Evolutionary conservation across 2,797 vertebrate species (phyloP), one percentile per base, ranked within the genome.

Genomic region (Telmatherina bonti): DNA sequence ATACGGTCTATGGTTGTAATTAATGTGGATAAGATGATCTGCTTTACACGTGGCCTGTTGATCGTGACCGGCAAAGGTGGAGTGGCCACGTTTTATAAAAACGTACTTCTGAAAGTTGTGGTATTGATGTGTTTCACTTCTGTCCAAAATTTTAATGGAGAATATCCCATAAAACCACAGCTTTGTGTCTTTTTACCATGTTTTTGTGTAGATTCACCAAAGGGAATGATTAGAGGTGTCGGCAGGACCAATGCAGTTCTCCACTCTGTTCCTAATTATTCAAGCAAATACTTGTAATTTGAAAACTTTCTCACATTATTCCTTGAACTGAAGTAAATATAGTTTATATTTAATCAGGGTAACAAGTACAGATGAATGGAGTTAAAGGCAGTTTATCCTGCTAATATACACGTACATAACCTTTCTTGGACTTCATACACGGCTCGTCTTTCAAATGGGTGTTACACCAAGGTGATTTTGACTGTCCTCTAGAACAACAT

Each of bases 401-500:
- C 53, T 31, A 31, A n/a, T 20, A 33, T 18, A 30, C 9, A 55
- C 13, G 5, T 26, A 36, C 2, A 8, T 70, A 30, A 54, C 16
- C 11, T 59, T 47, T 9, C 20, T 27, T 12, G 30, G 62, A 41
- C 22, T 49, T 6, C 26, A 49, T 8, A 49, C 57, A 35, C 58
- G 56, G 47, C 49, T 20, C 49, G 2, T 27, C 63, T 36, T 58
- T 15, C 15, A 24, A 38, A 57, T 53, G 35, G 7, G 16, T 33
- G 16, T 63, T 15, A 3, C 24, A n/a, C 13, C 41, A 35, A 43
- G 53, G 29, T 31, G 38, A 58, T 45, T 4, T 74, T 29, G 59
- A 69, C 47, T 60, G 10, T 47, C 20, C 47, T 29, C 54, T 54
- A 45, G 6, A 71, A 33, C 41, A 68, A 30, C 60, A 33, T 74